Conservation (phyloP, 1,140 invertebrate species). For the Drosophila gunungcola region DNA sequence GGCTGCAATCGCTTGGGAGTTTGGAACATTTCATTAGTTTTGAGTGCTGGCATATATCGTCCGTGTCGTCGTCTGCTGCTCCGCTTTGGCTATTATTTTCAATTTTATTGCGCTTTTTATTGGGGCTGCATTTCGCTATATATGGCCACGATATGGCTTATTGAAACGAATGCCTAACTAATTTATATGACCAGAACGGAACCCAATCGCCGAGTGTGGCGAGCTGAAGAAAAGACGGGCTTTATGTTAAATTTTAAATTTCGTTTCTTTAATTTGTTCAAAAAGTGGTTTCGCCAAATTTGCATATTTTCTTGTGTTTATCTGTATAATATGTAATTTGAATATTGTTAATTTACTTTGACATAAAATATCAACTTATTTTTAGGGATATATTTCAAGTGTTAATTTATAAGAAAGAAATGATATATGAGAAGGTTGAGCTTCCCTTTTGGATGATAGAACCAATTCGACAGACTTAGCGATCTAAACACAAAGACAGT, state of each 20-base stretch:
- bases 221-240: constrained; percentile 1
- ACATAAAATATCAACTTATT: constrained; percentile 75
- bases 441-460: constrained; percentile 31
- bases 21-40: constrained; percentile 83
- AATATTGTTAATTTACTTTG: constrained; percentile 44
- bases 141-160: constrained; percentile 66
- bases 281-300: constrained; percentile 76
- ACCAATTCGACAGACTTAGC: constrained; percentile 62
- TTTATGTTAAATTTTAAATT: constrained; percentile 59
- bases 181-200: constrained; percentile 69
- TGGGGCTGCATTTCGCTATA: constrained; percentile 74
- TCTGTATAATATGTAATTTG: constrained; percentile 46
- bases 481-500: constrained; percentile 77
- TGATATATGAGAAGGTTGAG: constrained; percentile 30
- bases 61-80: constrained; percentile 51
- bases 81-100: constrained; percentile 76
- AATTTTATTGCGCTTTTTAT: constrained; percentile 83
- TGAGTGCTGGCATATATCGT: constrained; percentile 82
- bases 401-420: constrained; percentile 51
- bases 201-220: constrained; percentile 13
- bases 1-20: constrained; percentile 78
- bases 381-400: constrained; percentile 49
- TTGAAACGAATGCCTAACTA: constrained; percentile 75
- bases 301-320: constrained; percentile 51
- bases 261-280: constrained; percentile 72